These are phyloP conservation scores for Drosophila subquinaria DNA, from an alignment of 2,888 invertebrate genomes.

Conservation along the genomic window DNA sequence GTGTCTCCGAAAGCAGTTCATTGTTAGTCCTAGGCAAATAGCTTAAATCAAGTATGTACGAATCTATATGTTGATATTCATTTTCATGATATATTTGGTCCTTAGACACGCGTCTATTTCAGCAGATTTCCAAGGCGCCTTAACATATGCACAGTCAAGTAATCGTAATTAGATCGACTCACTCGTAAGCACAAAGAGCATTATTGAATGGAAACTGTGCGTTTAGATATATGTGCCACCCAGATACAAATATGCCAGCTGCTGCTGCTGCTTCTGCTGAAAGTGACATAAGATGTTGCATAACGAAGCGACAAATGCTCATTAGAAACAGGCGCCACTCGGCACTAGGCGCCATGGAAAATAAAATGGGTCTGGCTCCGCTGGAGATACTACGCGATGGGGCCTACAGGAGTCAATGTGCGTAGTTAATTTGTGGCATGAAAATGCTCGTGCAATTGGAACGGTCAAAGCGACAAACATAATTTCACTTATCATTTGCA, in stretches of 20 bases:
- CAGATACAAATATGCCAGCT: constrained; percentile 36
- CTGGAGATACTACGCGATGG: constrained; percentile 33
- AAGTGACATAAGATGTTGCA: constrained; percentile 45
- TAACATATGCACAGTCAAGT: constrained; percentile 52
- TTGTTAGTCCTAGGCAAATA: constrained; percentile 6
- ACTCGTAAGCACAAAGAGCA: constrained; percentile 47
- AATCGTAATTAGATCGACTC: constrained; percentile 74
- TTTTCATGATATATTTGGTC: constrained; percentile 11
- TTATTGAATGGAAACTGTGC: constrained; percentile 9
- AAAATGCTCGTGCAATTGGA: not conserved
- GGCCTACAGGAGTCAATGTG: constrained; percentile 45
- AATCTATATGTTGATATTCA: not conserved
- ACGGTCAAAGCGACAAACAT: not conserved
- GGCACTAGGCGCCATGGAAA: constrained; percentile 65
- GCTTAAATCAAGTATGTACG: constrained; percentile 9
- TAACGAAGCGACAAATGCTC: constrained; percentile 47
- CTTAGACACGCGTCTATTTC: constrained; percentile 30
- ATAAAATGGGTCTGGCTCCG: constrained; percentile 50
- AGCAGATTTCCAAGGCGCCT: constrained; percentile 32
- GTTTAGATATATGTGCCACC: not conserved
- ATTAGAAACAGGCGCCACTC: constrained; percentile 69
- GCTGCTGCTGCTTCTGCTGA: constrained; percentile 22
- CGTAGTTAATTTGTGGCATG: constrained; percentile 11
- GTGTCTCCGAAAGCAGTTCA: not conserved
- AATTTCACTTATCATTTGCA: not conserved